Conservation (phyloP, 1,140 invertebrate genomes). For the Pristionchus pacificus region DNA sequence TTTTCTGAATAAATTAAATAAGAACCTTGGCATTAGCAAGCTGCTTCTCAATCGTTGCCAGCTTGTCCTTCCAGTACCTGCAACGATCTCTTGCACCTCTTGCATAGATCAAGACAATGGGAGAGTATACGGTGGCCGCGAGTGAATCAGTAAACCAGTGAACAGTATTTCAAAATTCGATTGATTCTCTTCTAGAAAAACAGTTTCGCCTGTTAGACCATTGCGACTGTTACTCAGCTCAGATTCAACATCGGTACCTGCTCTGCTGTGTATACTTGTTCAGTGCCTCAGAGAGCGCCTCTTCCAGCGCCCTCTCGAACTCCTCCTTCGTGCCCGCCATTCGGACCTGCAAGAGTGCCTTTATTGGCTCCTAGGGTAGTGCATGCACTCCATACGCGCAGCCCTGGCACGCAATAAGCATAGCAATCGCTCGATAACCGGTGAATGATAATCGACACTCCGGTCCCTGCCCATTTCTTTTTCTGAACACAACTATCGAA, state of each 20-base stretch:
- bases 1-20: slow-evolving; percentile 2
- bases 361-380: slow-evolving; percentile 26
- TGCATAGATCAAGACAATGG: too few relatives aligned
- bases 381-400: too few relatives aligned
- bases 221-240: too few relatives aligned
- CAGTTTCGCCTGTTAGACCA: slow-evolving; percentile 1
- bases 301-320: slow-evolving; percentile 46
- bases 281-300: slow-evolving; percentile 39
- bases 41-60: slow-evolving; percentile 30
- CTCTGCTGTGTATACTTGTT: slow-evolving; percentile 31
- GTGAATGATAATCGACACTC: too few relatives aligned
- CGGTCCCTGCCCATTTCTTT: slow-evolving; percentile 20
- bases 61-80: slow-evolving; percentile 48
- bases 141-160: not conserved
- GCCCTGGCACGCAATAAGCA: too few relatives aligned
- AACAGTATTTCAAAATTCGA: not conserved
- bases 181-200: slow-evolving; percentile 1
- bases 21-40: slow-evolving; percentile 26
- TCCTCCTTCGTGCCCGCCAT: slow-evolving; percentile 37
- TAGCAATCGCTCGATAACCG: too few relatives aligned
- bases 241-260: too few relatives aligned
- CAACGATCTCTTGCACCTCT: too few relatives aligned
- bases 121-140: not conserved
- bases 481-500: too few relatives aligned
- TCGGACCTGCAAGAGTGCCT: slow-evolving; percentile 43